phyloP scores from a whole-genome alignment of 2,113 vertebrate species.

The Uropsilus gracilis region DNA sequence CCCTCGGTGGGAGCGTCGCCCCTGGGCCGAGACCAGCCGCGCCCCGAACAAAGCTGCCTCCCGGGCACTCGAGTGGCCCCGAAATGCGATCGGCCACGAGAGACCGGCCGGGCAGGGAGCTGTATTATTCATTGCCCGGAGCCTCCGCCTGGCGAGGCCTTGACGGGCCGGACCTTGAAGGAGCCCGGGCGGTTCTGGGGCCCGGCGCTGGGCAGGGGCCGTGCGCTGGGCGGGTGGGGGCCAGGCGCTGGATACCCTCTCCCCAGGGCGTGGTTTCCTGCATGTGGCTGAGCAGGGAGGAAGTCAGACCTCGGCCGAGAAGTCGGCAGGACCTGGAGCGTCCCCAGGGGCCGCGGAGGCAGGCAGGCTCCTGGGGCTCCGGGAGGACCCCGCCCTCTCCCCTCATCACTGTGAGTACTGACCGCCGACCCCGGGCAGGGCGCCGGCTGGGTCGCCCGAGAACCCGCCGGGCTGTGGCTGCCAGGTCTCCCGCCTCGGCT shows the following conservation, averaged over 20 bases:
- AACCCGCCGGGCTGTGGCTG: background rate
- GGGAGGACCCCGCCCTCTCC: background rate
- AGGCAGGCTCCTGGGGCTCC: background rate
- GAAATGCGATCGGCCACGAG: slow-evolving; percentile 86
- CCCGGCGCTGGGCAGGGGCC: background rate
- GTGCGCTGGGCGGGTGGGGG: background rate
- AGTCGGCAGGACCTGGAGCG: background rate
- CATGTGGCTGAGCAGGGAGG: slow-evolving; percentile 46
- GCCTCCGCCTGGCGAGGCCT: slow-evolving; percentile 60
- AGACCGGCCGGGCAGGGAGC: slow-evolving; percentile 73
- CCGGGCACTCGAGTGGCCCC: slow-evolving; percentile 86
- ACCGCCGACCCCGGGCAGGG: background rate
- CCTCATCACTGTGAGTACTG: slow-evolving; percentile 56
- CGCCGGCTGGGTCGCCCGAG: accelerated
- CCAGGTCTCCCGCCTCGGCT: background rate
- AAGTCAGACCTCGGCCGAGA: slow-evolving; percentile 53
- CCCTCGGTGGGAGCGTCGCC: background rate
- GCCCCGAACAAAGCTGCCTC: slow-evolving; percentile 5
- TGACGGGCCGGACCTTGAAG: background rate
- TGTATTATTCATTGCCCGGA: slow-evolving; percentile 90
- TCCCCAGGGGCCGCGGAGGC: slow-evolving; percentile 24
- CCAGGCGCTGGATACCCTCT: slow-evolving; percentile 22
- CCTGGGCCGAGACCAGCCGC: background rate
- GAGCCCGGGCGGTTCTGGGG: background rate
- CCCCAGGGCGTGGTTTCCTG: slow-evolving; percentile 72